Evolutionary conservation across 2,797 vertebrate genomes (phyloP).

Genomic region (Fratercula arctica): DNA sequence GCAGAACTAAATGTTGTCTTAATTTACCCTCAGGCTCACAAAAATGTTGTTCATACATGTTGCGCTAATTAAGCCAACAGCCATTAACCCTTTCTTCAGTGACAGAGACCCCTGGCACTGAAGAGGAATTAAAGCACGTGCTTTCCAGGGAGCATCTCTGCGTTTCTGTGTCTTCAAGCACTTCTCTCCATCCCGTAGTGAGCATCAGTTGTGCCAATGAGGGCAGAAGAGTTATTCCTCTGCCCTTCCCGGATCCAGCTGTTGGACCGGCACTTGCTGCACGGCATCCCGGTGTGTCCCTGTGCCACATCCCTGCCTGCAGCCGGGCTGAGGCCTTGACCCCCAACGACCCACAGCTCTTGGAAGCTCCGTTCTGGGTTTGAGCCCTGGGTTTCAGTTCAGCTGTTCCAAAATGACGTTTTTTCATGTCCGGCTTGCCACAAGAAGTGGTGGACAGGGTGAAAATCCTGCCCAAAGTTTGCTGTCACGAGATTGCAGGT

Average conservation of each 20-base stretch:
- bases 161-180: neutral
- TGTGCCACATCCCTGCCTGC: accelerated
- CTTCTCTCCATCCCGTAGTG: accelerated
- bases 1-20: conserved; percentile 73
- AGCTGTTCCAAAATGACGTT: too few relatives aligned
- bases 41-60: conserved; percentile 61
- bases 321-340: too few relatives aligned
- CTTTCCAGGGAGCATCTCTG: neutral
- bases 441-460: accelerated
- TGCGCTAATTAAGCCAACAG: conserved; percentile 68
- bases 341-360: neutral
- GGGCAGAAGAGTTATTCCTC: accelerated
- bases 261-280: accelerated
- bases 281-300: accelerated
- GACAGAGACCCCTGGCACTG: neutral
- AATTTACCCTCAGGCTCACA: conserved; percentile 71
- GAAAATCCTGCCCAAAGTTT: neutral
- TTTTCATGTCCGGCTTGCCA: neutral
- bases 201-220: accelerated
- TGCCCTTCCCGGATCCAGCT: accelerated
- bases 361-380: accelerated
- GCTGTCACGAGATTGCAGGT: neutral
- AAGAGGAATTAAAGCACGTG: neutral
- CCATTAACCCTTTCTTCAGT: conserved; percentile 61
- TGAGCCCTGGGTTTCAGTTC: neutral